phyloP scores from a whole-genome alignment of 2,113 vertebrate genomes.

The Psephotus haematonotus region DNA sequence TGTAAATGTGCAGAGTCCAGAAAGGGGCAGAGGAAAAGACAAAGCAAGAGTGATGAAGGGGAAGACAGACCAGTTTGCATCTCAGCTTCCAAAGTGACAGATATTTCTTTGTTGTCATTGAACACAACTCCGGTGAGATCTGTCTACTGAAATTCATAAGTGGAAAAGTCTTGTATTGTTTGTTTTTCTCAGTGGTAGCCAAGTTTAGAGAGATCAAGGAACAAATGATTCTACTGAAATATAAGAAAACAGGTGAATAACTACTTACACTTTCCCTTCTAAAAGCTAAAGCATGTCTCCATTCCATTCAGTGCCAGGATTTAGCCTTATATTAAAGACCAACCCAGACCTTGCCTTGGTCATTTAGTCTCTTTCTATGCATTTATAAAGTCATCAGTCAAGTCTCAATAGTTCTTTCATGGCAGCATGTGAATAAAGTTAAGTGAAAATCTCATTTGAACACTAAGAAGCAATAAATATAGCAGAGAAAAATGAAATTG shows the following conservation, averaged over 20 bases:
- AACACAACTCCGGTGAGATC: rapidly evolving
- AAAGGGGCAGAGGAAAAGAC: background rate
- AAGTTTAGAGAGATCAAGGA: background rate
- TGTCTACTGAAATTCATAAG: background rate
- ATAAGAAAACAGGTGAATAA: background rate
- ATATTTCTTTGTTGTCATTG: background rate
- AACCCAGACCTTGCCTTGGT: background rate
- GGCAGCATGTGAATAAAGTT: background rate
- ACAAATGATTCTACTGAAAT: background rate
- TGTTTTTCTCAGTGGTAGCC: background rate
- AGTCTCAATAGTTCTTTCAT: background rate
- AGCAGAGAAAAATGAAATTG: background rate
- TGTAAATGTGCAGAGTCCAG: background rate
- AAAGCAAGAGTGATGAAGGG: background rate
- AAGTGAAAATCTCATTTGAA: background rate
- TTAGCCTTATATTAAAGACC: background rate
- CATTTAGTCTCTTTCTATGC: background rate
- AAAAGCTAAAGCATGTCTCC: background rate
- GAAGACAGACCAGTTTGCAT: background rate
- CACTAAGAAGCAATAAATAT: background rate
- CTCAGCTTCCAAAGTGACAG: background rate
- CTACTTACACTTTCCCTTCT: background rate
- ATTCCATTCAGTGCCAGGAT: background rate
- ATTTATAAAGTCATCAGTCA: background rate
- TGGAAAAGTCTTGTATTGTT: background rate